Conservation (phyloP, 2,113 vertebrate genomes). For the Sphaerodactylus townsendi region DNA sequence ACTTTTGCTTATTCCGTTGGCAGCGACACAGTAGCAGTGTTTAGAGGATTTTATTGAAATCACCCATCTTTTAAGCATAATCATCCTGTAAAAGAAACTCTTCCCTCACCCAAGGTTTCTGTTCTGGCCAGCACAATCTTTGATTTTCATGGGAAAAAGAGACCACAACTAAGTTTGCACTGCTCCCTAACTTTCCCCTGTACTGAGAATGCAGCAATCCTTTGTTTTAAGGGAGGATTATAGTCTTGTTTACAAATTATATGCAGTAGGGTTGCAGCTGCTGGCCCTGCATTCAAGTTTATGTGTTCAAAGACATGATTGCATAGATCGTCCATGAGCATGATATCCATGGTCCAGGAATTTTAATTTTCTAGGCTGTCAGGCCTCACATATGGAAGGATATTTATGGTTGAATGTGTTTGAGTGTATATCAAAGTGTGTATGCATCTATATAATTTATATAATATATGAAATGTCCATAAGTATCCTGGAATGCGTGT, state of each 20-base stretch:
- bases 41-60: constrained; percentile 6
- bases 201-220: not conserved
- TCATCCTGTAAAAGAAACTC: not conserved
- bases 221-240: not conserved
- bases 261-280: too few species aligned
- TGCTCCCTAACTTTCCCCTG: not conserved
- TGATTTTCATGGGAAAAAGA: not conserved
- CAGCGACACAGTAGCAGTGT: not conserved
- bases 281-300: too few species aligned
- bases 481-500: not conserved
- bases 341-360: too few species aligned
- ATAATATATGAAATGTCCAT: not conserved
- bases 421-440: too few species aligned
- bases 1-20: constrained; percentile 18
- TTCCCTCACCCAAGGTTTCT: not conserved
- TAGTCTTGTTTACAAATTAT: too few species aligned
- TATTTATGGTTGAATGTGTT: too few species aligned
- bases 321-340: too few species aligned
- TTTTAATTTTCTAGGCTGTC: too few species aligned
- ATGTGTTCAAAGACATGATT: too few species aligned
- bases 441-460: too few species aligned
- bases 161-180: not conserved
- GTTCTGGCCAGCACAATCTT: not conserved
- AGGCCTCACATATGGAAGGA: too few species aligned
- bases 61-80: not conserved